These are phyloP conservation scores for Clarias pachynema DNA, from an alignment of 2,797 vertebrate genomes.

Conservation along the genomic window DNA sequence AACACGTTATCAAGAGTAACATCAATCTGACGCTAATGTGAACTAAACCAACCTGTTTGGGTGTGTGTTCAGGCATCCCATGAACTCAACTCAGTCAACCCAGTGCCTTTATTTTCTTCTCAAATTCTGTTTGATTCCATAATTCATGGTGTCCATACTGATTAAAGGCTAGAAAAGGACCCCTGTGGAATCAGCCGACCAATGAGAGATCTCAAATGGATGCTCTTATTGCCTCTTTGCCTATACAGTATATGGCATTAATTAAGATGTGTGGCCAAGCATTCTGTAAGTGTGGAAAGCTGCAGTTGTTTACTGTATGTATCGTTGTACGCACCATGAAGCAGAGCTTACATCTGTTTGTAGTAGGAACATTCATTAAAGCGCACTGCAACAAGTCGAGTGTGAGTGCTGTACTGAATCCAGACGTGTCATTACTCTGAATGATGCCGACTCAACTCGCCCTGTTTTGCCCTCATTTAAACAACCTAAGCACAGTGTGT, in stretches of 20 bases:
- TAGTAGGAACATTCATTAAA: background rate
- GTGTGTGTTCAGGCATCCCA: no score
- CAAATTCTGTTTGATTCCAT: no score
- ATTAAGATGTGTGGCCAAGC: background rate
- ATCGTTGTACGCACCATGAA: background rate
- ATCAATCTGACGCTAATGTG: no score
- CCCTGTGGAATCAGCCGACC: no score
- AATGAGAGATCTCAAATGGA: no score
- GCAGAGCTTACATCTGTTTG: background rate
- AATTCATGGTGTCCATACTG: no score
- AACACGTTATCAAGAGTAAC: no score
- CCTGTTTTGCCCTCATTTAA: background rate
- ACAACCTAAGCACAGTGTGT: background rate
- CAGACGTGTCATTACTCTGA: background rate
- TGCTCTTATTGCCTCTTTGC: no score
- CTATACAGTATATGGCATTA: background rate
- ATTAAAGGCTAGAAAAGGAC: no score
- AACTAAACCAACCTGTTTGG: no score
- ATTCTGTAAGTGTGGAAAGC: background rate
- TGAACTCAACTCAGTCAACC: no score
- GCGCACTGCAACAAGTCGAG: background rate
- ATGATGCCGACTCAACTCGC: background rate
- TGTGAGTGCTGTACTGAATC: background rate
- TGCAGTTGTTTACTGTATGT: background rate
- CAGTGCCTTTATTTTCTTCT: no score